phyloP scores from a whole-genome alignment of 2,113 vertebrate genomes.

The Corydoras sp. region DNA sequence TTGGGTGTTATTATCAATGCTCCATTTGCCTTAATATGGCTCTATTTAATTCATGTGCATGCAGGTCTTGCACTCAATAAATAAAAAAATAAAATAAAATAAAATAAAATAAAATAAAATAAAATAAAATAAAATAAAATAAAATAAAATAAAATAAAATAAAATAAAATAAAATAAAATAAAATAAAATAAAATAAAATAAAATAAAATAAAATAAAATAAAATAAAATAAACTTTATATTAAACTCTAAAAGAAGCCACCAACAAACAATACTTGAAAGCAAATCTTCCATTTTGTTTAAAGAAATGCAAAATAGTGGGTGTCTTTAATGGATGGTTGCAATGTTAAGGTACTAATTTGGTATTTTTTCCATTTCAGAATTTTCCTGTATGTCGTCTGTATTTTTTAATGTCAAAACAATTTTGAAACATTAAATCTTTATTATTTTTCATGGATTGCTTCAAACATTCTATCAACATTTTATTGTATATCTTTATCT shows the following conservation, averaged over 20 bases:
- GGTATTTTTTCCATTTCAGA: constrained; percentile 32
- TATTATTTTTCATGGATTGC: constrained; percentile 20
- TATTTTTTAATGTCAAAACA: constrained; percentile 24
- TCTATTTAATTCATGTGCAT: constrained; percentile 45
- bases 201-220: too few relatives aligned
- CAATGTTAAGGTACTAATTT: constrained; percentile 28
- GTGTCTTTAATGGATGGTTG: constrained; percentile 32
- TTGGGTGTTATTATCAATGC: constrained; percentile 36
- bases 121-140: constrained; percentile 1
- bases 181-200: too few relatives aligned
- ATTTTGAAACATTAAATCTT: constrained; percentile 4
- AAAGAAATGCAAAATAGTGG: constrained; percentile 41
- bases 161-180: too few relatives aligned
- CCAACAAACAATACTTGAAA: constrained; percentile 39
- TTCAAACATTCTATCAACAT: constrained; percentile 23
- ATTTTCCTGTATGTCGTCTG: constrained; percentile 31
- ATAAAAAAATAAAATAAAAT: too few relatives aligned
- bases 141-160: too few relatives aligned
- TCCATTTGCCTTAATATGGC: constrained; percentile 46
- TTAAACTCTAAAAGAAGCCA: constrained; percentile 16
- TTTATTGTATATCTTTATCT: constrained; percentile 30
- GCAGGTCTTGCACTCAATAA: constrained; percentile 44
- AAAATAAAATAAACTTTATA: too few relatives aligned
- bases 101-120: too few relatives aligned
- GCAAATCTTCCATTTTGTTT: constrained; percentile 44